These are phyloP conservation scores for Geophilus truncorum DNA, from an alignment of 2,888 invertebrate genomes.

Conservation along the genomic window DNA sequence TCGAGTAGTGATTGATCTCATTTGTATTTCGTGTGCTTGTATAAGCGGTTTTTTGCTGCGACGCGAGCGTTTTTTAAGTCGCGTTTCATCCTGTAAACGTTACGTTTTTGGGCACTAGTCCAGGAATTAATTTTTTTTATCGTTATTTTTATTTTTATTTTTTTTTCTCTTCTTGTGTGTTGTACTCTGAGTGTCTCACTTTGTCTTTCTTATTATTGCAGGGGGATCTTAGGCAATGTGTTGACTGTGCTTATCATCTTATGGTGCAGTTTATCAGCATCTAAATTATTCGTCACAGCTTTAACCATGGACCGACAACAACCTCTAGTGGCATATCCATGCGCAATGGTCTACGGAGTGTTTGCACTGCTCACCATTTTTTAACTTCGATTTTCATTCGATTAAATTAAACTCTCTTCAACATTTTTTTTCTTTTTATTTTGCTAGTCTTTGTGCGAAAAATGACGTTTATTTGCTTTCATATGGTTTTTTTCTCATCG, in stretches of 20 bases:
- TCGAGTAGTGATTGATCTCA: constrained; percentile 1
- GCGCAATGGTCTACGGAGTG: constrained; percentile 84
- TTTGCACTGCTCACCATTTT: constrained; percentile 89
- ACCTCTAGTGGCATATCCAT: constrained; percentile 84
- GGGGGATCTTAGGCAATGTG: constrained; percentile 61
- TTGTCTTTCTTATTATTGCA: constrained; percentile 46
- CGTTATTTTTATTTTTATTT: neutral
- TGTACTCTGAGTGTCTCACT: neutral
- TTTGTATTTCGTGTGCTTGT: neutral
- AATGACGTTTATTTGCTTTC: neutral
- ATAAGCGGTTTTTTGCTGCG: neutral
- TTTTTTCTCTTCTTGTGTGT: neutral
- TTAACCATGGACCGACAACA: constrained; percentile 81
- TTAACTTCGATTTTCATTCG: constrained; percentile 52
- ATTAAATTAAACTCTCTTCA: neutral
- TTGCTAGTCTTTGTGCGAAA: neutral
- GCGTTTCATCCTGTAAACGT: constrained; percentile 28
- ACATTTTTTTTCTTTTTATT: neutral
- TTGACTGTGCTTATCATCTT: constrained; percentile 65
- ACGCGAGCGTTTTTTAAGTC: constrained; percentile 15
- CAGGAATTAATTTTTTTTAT: constrained; percentile 25
- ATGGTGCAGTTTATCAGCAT: constrained; percentile 90
- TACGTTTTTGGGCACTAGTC: neutral
- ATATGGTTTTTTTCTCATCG: neutral
- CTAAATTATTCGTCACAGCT: constrained; percentile 85